phyloP scores from a whole-genome alignment of 92 coral and sea anemone genomes.

The Galaxea fascicularis region DNA sequence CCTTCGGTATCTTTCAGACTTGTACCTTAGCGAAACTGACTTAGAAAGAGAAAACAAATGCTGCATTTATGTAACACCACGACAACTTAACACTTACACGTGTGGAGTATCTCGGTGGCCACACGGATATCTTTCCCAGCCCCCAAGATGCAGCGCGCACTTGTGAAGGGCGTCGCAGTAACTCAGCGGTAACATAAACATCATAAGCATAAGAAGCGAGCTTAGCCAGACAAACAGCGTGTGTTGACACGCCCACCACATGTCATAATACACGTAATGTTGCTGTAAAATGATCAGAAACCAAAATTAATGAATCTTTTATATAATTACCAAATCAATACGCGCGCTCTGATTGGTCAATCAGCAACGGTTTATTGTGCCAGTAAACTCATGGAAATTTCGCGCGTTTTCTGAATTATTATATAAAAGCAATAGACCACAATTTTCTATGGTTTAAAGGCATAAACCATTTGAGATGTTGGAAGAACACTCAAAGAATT shows the following conservation, averaged over 20 bases:
- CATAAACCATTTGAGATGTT: too few species aligned
- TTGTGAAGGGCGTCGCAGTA: slow-evolving; percentile 95
- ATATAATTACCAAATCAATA: background rate
- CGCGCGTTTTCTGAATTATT: too few species aligned
- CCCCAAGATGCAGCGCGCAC: slow-evolving; percentile 97
- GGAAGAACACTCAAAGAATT: too few species aligned
- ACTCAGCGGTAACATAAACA: slow-evolving; percentile 86
- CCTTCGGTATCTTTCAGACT: too few species aligned
- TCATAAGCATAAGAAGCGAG: slow-evolving; percentile 91
- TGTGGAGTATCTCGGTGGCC: slow-evolving; percentile 94
- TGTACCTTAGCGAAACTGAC: too few species aligned
- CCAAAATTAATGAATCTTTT: background rate
- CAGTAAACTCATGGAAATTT: too few species aligned
- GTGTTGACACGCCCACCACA: slow-evolving; percentile 99
- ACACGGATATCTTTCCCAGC: slow-evolving; percentile 87
- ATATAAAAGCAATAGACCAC: too few species aligned
- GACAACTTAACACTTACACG: slow-evolving; percentile 68
- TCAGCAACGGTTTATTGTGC: too few species aligned
- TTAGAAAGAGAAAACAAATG: too few species aligned
- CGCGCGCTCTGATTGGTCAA: too few species aligned
- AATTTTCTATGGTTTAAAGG: too few species aligned
- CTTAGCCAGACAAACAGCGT: slow-evolving; percentile 93
- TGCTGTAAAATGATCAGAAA: slow-evolving; percentile 71
- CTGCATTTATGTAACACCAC: too few species aligned
- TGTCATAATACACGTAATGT: slow-evolving; percentile 91